Percentiles rank a stretch among this genome's conserved stretches.
phyloP scores from a whole-genome alignment of 2,888 invertebrate species.

The Caenorhabditis macrosperma region DNA sequence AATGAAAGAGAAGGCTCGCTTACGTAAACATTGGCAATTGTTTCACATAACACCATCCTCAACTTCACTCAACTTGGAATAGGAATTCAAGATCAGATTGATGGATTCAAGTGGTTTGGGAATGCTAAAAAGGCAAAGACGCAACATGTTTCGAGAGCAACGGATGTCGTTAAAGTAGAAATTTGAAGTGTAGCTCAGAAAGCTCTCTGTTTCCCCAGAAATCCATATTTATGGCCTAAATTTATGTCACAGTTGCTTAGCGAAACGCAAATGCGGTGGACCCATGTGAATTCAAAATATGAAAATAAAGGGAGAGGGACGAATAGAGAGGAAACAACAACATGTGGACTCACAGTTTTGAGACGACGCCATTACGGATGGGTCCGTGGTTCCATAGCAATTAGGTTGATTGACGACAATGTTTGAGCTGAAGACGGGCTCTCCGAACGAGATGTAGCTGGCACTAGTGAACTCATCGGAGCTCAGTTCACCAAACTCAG shows the following conservation, averaged over 20 bases:
- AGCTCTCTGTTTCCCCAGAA: slow-evolving; percentile 15
- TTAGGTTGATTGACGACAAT: slow-evolving; percentile 26
- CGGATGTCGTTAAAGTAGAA: not conserved
- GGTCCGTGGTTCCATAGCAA: slow-evolving; percentile 4
- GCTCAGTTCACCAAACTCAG: slow-evolving; percentile 21
- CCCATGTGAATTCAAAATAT: too few relatives aligned
- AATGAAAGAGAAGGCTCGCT: not conserved
- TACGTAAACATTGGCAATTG: slow-evolving; percentile 23
- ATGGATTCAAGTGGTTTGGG: not conserved
- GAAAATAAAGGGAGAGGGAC: too few relatives aligned
- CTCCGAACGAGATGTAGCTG: slow-evolving; percentile 35
- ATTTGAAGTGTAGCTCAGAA: not conserved
- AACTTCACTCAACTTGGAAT: not conserved
- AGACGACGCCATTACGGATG: slow-evolving; percentile 18
- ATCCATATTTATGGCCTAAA: slow-evolving; percentile 46
- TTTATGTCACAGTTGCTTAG: slow-evolving; percentile 26
- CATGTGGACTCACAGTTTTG: slow-evolving; percentile 38
- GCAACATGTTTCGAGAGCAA: not conserved
- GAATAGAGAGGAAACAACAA: not conserved
- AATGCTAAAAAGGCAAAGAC: not conserved
- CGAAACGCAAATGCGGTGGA: too few relatives aligned
- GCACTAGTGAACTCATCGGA: slow-evolving; percentile 9
- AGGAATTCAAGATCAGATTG: not conserved
- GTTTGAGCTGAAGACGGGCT: slow-evolving; percentile 28
- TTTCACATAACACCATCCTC: not conserved